phyloP scores from a whole-genome alignment of 2,888 invertebrate genomes.

The Rhagonycha lutea region DNA sequence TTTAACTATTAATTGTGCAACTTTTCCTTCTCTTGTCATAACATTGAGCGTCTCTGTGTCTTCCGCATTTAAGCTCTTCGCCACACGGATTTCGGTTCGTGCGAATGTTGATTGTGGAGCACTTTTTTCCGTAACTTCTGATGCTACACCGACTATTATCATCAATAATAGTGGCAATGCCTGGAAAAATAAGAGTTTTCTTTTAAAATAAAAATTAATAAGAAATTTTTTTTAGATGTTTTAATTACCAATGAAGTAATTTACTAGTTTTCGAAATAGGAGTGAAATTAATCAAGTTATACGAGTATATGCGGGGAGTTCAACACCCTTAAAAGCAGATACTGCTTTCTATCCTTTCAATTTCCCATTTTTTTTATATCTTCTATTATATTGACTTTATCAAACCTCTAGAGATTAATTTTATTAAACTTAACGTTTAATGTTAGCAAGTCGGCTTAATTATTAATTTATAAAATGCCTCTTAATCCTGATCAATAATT shows the following conservation, averaged over 20 bases:
- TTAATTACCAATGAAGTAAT: neutral
- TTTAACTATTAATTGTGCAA: conserved; percentile 79
- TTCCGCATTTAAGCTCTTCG: conserved; percentile 76
- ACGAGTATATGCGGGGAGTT: neutral
- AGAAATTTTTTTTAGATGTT: conserved; percentile 3
- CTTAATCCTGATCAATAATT: too few species aligned
- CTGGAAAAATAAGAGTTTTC: conserved; percentile 56
- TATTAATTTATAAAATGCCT: too few species aligned
- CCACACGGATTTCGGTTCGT: conserved; percentile 76
- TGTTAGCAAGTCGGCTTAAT: too few species aligned
- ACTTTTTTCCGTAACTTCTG: conserved; percentile 48
- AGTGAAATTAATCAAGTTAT: neutral
- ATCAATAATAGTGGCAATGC: conserved; percentile 54
- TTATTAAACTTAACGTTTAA: too few species aligned
- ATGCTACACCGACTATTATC: conserved; percentile 38
- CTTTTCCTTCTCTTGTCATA: conserved; percentile 73
- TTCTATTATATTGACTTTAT: too few species aligned
- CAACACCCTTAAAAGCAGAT: too few species aligned
- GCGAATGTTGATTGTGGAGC: conserved; percentile 64
- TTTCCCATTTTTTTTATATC: too few species aligned
- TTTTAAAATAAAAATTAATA: too few species aligned
- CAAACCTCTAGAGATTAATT: too few species aligned
- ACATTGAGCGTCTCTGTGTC: conserved; percentile 79
- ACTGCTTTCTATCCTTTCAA: too few species aligned
- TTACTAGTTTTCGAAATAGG: neutral